Evolutionary conservation across 2,888 invertebrate species (phyloP).

Genomic region (Seladonia tumulorum): DNA sequence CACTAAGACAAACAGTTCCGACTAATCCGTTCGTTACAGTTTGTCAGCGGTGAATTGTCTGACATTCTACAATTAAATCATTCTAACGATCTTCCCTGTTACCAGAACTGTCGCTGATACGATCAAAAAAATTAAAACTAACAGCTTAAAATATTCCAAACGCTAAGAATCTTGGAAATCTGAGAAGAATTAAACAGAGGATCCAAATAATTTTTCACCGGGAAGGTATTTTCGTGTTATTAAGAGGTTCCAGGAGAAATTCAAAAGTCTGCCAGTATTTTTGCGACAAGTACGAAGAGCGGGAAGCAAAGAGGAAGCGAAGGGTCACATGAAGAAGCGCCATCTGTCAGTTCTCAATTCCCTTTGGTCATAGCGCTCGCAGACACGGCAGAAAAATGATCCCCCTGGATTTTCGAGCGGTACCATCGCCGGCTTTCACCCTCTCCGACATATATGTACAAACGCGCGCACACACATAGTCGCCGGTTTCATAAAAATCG

Average conservation of each 20-base stretch:
- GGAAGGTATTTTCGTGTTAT: not conserved
- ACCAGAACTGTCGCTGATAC: not conserved
- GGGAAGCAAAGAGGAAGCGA: slow-evolving; percentile 45
- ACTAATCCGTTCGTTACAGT: not conserved
- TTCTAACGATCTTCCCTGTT: not conserved
- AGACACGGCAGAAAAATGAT: slow-evolving; percentile 75
- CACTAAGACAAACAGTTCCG: not conserved
- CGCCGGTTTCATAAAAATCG: slow-evolving; percentile 37
- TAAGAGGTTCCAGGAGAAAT: slow-evolving; percentile 7
- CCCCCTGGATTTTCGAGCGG: slow-evolving; percentile 73
- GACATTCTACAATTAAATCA: not conserved
- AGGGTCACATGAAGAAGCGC: slow-evolving; percentile 74
- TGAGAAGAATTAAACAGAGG: not conserved
- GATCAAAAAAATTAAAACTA: not conserved
- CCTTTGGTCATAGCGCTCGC: slow-evolving; percentile 69
- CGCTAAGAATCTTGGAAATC: not conserved
- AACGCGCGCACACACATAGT: not conserved
- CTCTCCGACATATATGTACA: not conserved
- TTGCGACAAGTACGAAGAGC: slow-evolving; percentile 5
- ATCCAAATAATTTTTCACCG: not conserved
- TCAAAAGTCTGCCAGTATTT: not conserved
- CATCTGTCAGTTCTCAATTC: slow-evolving; percentile 73
- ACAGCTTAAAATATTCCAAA: not conserved
- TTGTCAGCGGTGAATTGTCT: not conserved
- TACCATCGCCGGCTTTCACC: slow-evolving; percentile 40